phyloP scores from a whole-genome alignment of 2,888 invertebrate genomes.

The Cantharis flavilabris region DNA sequence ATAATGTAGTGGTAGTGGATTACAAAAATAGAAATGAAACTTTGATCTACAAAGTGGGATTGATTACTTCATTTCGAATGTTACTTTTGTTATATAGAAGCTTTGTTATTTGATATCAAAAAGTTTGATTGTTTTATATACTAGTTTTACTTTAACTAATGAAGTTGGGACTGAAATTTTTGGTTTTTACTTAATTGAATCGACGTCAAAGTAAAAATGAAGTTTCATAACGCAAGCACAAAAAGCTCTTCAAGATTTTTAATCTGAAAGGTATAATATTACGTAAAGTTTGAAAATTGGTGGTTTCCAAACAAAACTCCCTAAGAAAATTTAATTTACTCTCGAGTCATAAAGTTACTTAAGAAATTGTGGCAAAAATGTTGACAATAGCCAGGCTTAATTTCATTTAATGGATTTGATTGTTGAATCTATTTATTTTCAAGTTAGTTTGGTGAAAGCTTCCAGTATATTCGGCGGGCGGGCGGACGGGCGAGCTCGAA shows the following conservation, averaged over 20 bases:
- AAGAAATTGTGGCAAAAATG: background rate
- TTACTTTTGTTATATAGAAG: background rate
- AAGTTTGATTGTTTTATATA: background rate
- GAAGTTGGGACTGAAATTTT: background rate
- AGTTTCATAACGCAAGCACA: too few species aligned
- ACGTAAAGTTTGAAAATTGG: background rate
- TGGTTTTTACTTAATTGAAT: background rate
- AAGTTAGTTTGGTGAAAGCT: background rate
- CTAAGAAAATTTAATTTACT: background rate
- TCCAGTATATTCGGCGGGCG: background rate
- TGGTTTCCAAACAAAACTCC: background rate
- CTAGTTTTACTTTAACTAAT: background rate
- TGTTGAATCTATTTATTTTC: background rate
- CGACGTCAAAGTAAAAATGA: background rate
- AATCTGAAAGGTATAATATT: background rate
- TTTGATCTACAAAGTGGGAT: slow-evolving; percentile 2
- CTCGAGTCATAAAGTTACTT: background rate
- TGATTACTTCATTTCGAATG: background rate
- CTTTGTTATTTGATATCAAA: background rate
- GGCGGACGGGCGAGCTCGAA: background rate
- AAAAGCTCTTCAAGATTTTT: background rate
- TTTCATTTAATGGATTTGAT: background rate
- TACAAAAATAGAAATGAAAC: background rate
- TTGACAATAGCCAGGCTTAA: background rate
- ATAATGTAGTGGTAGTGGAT: background rate